Evolutionary conservation across 1,140 invertebrate species (phyloP).

Genomic region (Belonocnema kinseyi): DNA sequence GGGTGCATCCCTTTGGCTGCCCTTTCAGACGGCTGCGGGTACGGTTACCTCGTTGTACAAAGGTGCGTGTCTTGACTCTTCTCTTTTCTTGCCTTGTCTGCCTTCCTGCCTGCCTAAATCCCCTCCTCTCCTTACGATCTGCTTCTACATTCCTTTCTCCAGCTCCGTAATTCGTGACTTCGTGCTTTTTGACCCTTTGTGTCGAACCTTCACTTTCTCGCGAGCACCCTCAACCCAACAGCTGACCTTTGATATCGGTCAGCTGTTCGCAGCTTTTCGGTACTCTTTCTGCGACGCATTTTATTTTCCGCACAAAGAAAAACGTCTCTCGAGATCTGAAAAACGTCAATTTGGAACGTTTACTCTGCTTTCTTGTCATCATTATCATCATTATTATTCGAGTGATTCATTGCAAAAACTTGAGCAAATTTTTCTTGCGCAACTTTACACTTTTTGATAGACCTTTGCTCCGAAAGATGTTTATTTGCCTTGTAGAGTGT

Average conservation of each 20-base stretch:
- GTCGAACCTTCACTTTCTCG: slow-evolving; percentile 35
- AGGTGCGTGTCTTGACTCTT: slow-evolving; percentile 75
- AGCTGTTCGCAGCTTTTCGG: slow-evolving; percentile 44
- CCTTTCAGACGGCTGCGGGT: slow-evolving; percentile 89
- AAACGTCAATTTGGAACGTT: too few species aligned
- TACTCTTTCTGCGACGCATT: background rate
- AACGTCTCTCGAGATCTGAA: too few species aligned
- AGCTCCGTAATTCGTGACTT: slow-evolving; percentile 27
- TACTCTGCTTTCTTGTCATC: too few species aligned
- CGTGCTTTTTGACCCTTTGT: slow-evolving; percentile 38
- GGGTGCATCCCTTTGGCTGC: slow-evolving; percentile 83
- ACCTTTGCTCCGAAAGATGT: slow-evolving; percentile 13
- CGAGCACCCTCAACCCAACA: slow-evolving; percentile 38
- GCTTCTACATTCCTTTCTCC: slow-evolving; percentile 22
- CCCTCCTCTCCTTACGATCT: slow-evolving; percentile 19
- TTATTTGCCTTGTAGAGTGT: too few species aligned
- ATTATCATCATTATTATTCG: too few species aligned
- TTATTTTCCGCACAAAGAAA: background rate
- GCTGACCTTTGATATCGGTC: slow-evolving; percentile 44
- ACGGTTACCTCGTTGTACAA: slow-evolving; percentile 88
- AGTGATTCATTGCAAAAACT: background rate
- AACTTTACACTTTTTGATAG: background rate
- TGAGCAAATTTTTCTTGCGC: slow-evolving; percentile 18
- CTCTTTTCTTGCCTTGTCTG: background rate
- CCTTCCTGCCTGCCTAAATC: slow-evolving; percentile 18